Evolutionary conservation across 2,797 vertebrate species (phyloP).

Genomic region (Diglossa cyanea): DNA sequence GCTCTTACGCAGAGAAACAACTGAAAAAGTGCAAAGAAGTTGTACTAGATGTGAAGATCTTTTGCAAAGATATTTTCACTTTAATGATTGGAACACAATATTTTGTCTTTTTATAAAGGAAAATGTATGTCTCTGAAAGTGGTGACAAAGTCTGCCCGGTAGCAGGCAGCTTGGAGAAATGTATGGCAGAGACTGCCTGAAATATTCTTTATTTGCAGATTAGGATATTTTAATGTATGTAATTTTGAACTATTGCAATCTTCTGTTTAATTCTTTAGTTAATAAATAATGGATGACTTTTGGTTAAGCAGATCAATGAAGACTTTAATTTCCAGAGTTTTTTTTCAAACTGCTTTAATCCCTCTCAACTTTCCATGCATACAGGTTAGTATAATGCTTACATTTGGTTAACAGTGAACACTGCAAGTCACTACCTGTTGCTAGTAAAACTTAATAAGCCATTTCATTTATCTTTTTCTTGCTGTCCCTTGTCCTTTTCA

Average conservation of each 20-base stretch:
- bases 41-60: background rate
- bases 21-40: background rate
- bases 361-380: background rate
- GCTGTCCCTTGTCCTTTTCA: background rate
- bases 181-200: background rate
- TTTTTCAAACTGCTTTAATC: background rate
- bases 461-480: background rate
- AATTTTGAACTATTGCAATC: background rate
- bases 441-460: background rate
- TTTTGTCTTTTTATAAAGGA: conserved; percentile 23
- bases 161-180: background rate
- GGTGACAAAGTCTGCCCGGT: background rate
- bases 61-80: conserved; percentile 30
- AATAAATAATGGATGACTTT: background rate
- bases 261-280: background rate
- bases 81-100: background rate
- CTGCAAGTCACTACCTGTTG: background rate
- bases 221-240: background rate
- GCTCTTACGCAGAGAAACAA: background rate
- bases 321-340: background rate
- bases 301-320: background rate
- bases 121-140: background rate
- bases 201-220: background rate
- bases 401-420: background rate
- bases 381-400: background rate